These are phyloP conservation scores for Phenacoccus solenopsis DNA, from an alignment of 1,140 invertebrate species.

Conservation along the genomic window DNA sequence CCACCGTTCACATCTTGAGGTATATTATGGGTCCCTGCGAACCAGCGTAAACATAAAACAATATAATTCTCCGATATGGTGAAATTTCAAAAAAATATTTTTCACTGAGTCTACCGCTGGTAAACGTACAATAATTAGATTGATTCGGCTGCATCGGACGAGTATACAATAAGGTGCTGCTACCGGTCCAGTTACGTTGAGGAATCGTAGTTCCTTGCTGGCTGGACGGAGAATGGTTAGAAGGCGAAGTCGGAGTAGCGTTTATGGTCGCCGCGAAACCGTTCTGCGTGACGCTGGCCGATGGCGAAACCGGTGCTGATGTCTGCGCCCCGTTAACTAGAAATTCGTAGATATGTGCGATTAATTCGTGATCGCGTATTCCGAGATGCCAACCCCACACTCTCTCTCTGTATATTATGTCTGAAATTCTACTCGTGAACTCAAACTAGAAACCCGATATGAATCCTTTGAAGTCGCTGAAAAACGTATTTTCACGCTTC, in stretches of 20 bases:
- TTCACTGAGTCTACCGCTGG: neutral
- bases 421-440: no score
- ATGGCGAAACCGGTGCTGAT: neutral
- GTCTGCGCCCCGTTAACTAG: neutral
- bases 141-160: constrained; percentile 70
- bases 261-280: neutral
- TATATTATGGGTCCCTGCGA: neutral
- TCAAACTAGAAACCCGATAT: no score
- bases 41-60: neutral
- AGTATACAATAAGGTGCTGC: constrained; percentile 72
- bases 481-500: no score
- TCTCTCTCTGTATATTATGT: no score
- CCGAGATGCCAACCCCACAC: no score
- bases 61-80: neutral
- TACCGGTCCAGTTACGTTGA: neutral
- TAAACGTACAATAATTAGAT: constrained; percentile 21
- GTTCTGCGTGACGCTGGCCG: neutral
- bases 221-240: neutral
- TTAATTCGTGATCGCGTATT: no score
- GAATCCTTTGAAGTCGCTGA: no score
- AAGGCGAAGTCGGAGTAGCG: neutral
- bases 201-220: neutral
- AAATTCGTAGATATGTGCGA: no score
- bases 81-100: constrained; percentile 2
- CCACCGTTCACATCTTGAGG: neutral